Base-by-base conservation (phyloP, 2,797 vertebrate genomes). In the Semaprochilodus insignis region DNA sequence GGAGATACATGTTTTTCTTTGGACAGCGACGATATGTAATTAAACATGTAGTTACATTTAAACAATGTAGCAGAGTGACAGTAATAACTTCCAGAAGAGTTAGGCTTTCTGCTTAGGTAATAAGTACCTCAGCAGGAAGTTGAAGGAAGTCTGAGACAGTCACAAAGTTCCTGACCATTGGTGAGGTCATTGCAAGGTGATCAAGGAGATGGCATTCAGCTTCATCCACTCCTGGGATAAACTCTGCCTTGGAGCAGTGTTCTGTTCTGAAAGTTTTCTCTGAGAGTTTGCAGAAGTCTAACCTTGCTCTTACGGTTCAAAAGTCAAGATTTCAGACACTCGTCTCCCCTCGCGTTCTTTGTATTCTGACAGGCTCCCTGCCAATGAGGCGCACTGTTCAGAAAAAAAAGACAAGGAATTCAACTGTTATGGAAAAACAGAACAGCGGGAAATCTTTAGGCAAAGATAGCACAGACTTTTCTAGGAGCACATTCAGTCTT, bases 351-450 rank as follows among this genome's bases (percentile, higher is more conserved):
- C 23, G 7, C 60, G 63, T 36, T 75, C 19, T 52, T 55, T 27
- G 0, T 57, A 27, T 34, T 81, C 71, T 81, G 85, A 83, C 85
- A 86, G 81, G 55, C 59, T 71, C 40, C 57, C 36, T 77, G 65
- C 73, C 79, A 52, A 34, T 52, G 74, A 76, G 55, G 36, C 54
- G 23, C 74, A 63, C 55, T 17, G 54, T 25, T 60, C 23, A 7
- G 36, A 36, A 44, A n/a, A 73, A 54, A 54, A 17, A n/a, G 55
- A 10, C 60, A 60, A 69, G 23, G 4, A 67, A 69, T 16, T 15
- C 31, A 74, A 25, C 27, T 57, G 51, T 15, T 23, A 73, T 31
- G 71, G 51, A 55, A 54, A 55, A 73, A 67, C 6, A 31, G 14
- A 54, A 31, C 51, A 54, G n/a, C 25, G 7, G 51, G 51, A 34